A percentile compares a stretch with the other conserved stretches of the same genome.
Evolutionary conservation across 2,888 invertebrate genomes (phyloP).

Genomic region (Drosophila kanekoi): DNA sequence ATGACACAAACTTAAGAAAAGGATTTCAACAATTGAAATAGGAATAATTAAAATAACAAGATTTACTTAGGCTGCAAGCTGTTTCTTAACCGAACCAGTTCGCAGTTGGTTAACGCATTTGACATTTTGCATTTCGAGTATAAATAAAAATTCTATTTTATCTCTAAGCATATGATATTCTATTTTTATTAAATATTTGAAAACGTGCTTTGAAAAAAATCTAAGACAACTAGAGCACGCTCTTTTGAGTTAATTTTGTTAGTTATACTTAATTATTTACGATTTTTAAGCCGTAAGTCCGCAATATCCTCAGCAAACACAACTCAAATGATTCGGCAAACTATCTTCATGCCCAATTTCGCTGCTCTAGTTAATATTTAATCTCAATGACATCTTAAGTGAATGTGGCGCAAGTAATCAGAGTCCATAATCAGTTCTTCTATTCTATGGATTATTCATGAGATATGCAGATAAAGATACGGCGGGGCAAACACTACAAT

Average conservation of each 20-base stretch:
- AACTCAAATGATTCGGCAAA: not conserved
- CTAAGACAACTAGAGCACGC: no score
- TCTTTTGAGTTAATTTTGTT: no score
- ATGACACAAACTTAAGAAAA: not conserved
- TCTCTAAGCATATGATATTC: no score
- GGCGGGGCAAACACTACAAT: slow-evolving; percentile 14
- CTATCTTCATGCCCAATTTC: not conserved
- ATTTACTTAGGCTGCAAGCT: no score
- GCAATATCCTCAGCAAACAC: not conserved
- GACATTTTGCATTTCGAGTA: no score
- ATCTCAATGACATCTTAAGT: slow-evolving; percentile 18
- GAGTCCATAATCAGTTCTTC: slow-evolving; percentile 48
- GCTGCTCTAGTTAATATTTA: not conserved
- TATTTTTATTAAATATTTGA: no score
- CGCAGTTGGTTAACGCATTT: no score
- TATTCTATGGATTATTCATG: slow-evolving; percentile 60
- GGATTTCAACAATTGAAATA: not conserved
- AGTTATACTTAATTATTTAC: no score
- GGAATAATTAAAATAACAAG: not conserved
- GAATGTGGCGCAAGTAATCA: slow-evolving; percentile 61
- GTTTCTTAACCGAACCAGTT: no score
- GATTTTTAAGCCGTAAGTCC: no score
- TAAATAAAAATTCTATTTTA: no score
- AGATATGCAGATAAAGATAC: slow-evolving; percentile 22
- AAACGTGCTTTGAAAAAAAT: no score